A percentile compares a stretch with the other conserved stretches of the same genome.
Evolutionary conservation across 2,113 vertebrate species (phyloP).

Genomic region (Dipodomys stephensi): DNA sequence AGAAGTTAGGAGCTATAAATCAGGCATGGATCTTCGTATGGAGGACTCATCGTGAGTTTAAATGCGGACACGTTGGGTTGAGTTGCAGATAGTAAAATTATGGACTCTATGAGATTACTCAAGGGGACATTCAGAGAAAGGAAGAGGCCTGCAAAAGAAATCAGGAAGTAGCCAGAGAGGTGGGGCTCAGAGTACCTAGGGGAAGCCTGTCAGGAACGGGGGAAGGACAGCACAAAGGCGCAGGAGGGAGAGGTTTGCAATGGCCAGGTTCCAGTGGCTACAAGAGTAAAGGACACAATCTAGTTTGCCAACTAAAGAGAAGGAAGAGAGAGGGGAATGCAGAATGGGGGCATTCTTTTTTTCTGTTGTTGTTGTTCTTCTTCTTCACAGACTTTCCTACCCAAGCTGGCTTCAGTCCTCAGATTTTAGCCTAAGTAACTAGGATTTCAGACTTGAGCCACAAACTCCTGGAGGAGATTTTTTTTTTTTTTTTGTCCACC

Average conservation of each 20-base stretch:
- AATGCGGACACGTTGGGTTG: background rate
- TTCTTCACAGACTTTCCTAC: no score
- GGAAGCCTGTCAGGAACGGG: background rate
- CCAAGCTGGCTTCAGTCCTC: no score
- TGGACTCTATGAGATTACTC: background rate
- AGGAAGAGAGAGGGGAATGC: background rate
- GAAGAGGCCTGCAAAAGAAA: background rate
- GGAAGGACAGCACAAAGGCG: background rate
- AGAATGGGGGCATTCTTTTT: background rate
- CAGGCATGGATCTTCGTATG: background rate
- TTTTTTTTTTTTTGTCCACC: no score
- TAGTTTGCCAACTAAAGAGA: background rate
- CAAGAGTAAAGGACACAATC: background rate
- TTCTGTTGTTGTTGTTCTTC: no score
- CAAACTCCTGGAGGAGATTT: no score
- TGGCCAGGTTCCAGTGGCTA: background rate
- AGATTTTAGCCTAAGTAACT: no score
- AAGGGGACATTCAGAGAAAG: background rate
- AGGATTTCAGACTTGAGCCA: no score
- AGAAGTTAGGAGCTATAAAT: background rate
- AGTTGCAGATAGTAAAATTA: background rate
- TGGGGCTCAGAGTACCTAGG: background rate
- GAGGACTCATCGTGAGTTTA: no score
- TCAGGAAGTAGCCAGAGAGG: background rate
- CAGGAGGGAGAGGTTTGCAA: background rate